Evolutionary conservation across 2,113 vertebrate genomes (phyloP).

Genomic region (Fregetta grallaria): DNA sequence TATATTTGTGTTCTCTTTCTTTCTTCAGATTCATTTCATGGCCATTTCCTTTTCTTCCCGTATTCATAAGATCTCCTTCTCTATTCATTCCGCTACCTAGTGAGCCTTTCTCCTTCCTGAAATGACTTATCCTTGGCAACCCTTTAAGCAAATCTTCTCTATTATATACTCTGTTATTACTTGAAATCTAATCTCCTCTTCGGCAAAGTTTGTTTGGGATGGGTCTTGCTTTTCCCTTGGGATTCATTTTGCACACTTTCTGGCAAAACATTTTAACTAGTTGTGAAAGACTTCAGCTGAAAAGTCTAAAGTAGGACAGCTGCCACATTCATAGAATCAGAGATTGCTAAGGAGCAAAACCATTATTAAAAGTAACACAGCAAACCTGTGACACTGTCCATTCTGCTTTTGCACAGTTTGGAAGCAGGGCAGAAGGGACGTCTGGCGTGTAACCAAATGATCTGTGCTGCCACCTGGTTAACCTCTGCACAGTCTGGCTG

Average conservation of each 20-base stretch:
- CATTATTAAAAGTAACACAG: background rate
- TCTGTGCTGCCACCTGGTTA: background rate
- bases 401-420: background rate
- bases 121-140: background rate
- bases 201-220: background rate
- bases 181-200: background rate
- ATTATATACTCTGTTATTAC: background rate
- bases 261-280: background rate
- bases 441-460: background rate
- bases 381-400: rapidly evolving
- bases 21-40: background rate
- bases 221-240: background rate
- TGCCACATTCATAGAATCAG: background rate
- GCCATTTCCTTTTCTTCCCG: background rate
- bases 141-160: background rate
- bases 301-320: background rate
- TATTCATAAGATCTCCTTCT: background rate
- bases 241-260: background rate
- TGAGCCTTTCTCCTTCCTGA: constrained; percentile 1
- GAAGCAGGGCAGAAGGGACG: background rate
- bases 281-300: background rate
- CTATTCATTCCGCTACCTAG: background rate
- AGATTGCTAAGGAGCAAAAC: background rate
- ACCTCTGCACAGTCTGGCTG: background rate
- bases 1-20: background rate